Evolutionary conservation across 2,888 invertebrate species (phyloP).

Genomic region (Ecliptopera silaceata): DNA sequence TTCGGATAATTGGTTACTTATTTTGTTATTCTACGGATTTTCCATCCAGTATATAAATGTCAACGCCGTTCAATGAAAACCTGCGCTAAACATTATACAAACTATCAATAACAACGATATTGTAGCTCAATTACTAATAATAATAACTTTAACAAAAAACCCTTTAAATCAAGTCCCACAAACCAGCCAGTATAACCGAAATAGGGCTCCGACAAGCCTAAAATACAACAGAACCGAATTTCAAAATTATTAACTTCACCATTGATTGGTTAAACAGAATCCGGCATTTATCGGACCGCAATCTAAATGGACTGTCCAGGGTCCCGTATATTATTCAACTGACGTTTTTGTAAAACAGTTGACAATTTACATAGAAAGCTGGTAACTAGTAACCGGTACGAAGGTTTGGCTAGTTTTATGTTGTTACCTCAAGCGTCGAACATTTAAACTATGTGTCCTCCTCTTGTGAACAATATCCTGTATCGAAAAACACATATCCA

Average conservation of each 20-base stretch:
- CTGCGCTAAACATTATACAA: no score
- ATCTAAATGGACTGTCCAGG: constrained; percentile 56
- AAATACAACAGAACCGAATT: constrained; percentile 7
- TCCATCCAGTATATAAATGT: no score
- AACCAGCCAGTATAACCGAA: background rate
- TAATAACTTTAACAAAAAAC: no score
- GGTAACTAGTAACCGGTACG: background rate
- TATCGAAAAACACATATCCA: no score
- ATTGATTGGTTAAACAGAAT: constrained; percentile 27
- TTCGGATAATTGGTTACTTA: no score
- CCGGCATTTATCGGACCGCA: constrained; percentile 49
- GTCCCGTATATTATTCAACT: constrained; percentile 52
- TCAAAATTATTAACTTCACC: constrained; percentile 18
- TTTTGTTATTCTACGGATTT: no score
- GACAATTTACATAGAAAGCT: background rate
- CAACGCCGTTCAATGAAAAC: no score
- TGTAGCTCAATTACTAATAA: no score
- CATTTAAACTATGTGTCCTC: no score
- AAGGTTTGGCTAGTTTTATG: background rate
- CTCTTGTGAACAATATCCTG: no score
- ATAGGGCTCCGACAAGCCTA: background rate
- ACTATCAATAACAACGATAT: no score
- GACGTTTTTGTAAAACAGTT: constrained; percentile 54
- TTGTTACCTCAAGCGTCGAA: no score
- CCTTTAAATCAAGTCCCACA: background rate